phyloP scores from a whole-genome alignment of 2,797 vertebrate genomes.

The Enteromius unitaeniatus region DNA sequence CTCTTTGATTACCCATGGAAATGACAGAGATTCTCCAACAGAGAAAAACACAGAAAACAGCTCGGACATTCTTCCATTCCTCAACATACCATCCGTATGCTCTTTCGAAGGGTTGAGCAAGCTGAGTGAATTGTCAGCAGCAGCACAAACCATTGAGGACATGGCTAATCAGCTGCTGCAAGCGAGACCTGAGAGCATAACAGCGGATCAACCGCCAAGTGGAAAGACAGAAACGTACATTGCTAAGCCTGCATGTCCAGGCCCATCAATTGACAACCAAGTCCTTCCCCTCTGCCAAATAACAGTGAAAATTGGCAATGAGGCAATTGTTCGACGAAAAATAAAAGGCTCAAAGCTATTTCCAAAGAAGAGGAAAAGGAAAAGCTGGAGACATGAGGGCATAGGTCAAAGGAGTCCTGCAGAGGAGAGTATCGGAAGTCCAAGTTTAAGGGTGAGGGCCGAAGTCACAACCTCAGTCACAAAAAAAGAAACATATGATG shows the following conservation, averaged over 20 bases:
- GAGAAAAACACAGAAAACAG: slow-evolving; percentile 68
- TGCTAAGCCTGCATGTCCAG: slow-evolving; percentile 94
- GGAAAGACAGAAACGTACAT: slow-evolving; percentile 95
- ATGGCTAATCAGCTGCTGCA: slow-evolving; percentile 79
- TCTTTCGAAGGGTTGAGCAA: slow-evolving; percentile 80
- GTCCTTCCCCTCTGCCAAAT: slow-evolving; percentile 96
- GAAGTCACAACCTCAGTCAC: slow-evolving; percentile 62
- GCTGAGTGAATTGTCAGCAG: slow-evolving; percentile 78
- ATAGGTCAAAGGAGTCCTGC: slow-evolving; percentile 68
- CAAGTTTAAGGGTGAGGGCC: slow-evolving; percentile 73
- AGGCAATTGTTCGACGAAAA: slow-evolving; percentile 93
- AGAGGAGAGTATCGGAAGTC: slow-evolving; percentile 69
- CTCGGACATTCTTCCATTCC: slow-evolving; percentile 68
- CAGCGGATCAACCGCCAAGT: slow-evolving; percentile 72
- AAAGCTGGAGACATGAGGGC: slow-evolving; percentile 63
- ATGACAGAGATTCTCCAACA: slow-evolving; percentile 66
- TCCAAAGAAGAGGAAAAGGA: slow-evolving; percentile 80
- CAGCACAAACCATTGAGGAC: slow-evolving; percentile 80
- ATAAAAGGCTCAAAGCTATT: slow-evolving; percentile 95
- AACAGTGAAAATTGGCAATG: slow-evolving; percentile 97
- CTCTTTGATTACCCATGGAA: slow-evolving; percentile 78
- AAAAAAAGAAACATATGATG: slow-evolving; percentile 82
- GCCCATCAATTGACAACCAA: slow-evolving; percentile 87
- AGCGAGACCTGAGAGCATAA: slow-evolving; percentile 70
- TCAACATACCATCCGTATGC: slow-evolving; percentile 64